These are phyloP conservation scores for Kryptolebias marmoratus DNA, from an alignment of 2,113 vertebrate species.

Conservation along the genomic window DNA sequence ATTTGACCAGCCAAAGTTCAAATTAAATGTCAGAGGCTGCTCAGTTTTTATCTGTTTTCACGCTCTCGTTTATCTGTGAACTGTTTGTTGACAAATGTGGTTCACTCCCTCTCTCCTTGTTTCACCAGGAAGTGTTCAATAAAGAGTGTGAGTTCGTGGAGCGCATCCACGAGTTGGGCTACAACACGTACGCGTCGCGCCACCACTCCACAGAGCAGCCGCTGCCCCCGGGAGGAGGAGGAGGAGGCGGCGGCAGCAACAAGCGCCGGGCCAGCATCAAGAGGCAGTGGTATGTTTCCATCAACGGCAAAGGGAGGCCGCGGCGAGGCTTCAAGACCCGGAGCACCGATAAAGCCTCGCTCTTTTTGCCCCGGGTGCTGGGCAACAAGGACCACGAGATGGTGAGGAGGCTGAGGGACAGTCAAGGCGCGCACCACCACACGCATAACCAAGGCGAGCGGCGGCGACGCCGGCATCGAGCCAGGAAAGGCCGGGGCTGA, in stretches of 20 bases:
- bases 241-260: constrained; percentile 47
- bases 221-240: constrained; percentile 40
- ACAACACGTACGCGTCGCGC: constrained; percentile 94
- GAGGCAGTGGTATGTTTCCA: constrained; percentile 94
- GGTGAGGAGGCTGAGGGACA: constrained; percentile 78
- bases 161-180: constrained; percentile 94
- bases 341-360: constrained; percentile 94
- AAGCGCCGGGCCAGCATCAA: constrained; percentile 81
- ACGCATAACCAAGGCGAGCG: constrained; percentile 59
- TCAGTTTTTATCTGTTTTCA: not conserved
- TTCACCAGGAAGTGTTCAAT: constrained; percentile 87
- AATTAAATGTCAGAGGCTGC: too few species aligned
- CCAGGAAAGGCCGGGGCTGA: constrained; percentile 23
- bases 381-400: constrained; percentile 93
- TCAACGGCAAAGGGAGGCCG: constrained; percentile 96
- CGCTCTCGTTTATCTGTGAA: not conserved
- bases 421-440: constrained; percentile 68
- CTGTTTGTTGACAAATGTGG: not conserved
- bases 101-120: constrained; percentile 21
- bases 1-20: too few species aligned
- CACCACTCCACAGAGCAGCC: constrained; percentile 85
- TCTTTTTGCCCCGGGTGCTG: constrained; percentile 94
- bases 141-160: constrained; percentile 96
- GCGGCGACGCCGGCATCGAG: constrained; percentile 52
- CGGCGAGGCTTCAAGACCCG: constrained; percentile 92